Evolutionary conservation across 2,797 vertebrate species (phyloP).

Genomic region (Cichlasoma orientale): DNA sequence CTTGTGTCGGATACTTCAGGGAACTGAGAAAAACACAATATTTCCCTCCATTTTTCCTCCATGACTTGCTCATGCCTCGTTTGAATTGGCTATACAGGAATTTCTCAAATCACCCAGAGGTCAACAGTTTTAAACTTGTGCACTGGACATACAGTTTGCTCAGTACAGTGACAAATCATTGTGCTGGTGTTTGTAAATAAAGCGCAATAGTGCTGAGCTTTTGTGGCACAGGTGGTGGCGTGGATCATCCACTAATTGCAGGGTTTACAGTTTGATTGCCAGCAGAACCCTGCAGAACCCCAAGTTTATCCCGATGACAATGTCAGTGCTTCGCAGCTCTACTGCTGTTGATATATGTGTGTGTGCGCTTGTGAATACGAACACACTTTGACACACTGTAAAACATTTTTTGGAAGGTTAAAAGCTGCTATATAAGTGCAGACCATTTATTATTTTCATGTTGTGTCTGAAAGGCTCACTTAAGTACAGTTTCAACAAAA

Average conservation of each 20-base stretch:
- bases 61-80: not conserved
- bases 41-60: not conserved
- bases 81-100: not conserved
- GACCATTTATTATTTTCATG: not conserved
- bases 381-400: not conserved
- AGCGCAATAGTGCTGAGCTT: not conserved
- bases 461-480: not conserved
- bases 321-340: not conserved
- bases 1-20: not conserved
- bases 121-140: not conserved
- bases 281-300: not conserved
- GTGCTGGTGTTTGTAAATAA: not conserved
- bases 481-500: not conserved
- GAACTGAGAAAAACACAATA: not conserved
- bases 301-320: not conserved
- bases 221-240: not conserved
- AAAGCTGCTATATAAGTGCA: accelerated
- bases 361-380: not conserved
- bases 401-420: not conserved
- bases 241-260: not conserved
- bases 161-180: not conserved
- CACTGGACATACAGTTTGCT: not conserved
- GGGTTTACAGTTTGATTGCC: not conserved
- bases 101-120: not conserved
- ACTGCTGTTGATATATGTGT: not conserved